A percentile compares a stretch with the other conserved stretches of the same genome.
Conservation (phyloP, 1,140 invertebrate genomes). For the Plectus sambesii region DNA sequence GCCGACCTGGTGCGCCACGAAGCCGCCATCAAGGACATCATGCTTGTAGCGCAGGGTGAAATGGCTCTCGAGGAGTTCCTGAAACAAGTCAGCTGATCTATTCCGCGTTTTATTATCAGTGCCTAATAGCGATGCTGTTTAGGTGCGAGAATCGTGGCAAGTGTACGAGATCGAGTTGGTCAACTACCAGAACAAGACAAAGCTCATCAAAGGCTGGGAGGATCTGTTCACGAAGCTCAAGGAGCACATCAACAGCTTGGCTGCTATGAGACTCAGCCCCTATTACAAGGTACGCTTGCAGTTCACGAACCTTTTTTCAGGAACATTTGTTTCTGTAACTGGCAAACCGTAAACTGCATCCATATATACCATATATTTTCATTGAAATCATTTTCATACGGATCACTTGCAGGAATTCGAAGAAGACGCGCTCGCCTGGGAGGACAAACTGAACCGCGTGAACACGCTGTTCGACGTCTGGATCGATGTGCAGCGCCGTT, state of each 20-base stretch:
- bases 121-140: too few species aligned
- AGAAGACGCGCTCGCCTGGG: slow-evolving; percentile 96
- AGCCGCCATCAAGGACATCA: slow-evolving; percentile 81
- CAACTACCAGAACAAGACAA: slow-evolving; percentile 97
- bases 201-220: slow-evolving; percentile 95
- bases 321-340: neutral
- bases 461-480: slow-evolving; percentile 97
- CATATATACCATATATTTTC: slow-evolving; percentile 3
- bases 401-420: slow-evolving; percentile 66
- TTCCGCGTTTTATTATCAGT: too few species aligned
- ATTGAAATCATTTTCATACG: neutral
- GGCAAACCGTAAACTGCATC: neutral
- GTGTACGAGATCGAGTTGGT: slow-evolving; percentile 92
- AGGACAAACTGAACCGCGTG: slow-evolving; percentile 95
- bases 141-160: slow-evolving; percentile 92
- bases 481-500: slow-evolving; percentile 97
- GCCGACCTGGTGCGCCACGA: slow-evolving; percentile 90
- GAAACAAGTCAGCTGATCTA: slow-evolving; percentile 71
- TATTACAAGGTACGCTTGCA: slow-evolving; percentile 97
- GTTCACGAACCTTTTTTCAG: slow-evolving; percentile 7
- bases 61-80: slow-evolving; percentile 99
- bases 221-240: slow-evolving; percentile 88
- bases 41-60: slow-evolving; percentile 93
- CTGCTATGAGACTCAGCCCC: slow-evolving; percentile 97
- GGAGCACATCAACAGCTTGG: slow-evolving; percentile 84